Base-by-base conservation (phyloP, 2,888 invertebrate genomes). In the Calameuta filiformis region DNA sequence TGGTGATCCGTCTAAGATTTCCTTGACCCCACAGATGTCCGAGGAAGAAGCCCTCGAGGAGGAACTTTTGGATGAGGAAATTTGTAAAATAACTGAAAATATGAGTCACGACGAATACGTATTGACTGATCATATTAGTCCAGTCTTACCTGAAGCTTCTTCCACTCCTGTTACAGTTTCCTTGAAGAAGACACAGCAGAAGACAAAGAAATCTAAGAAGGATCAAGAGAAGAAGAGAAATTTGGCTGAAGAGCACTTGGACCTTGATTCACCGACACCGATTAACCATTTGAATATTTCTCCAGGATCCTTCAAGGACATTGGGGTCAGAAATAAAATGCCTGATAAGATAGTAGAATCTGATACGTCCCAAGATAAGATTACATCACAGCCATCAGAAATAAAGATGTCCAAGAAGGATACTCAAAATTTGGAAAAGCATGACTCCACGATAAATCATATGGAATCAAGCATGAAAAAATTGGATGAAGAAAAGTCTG, bases 61-160 rank as follows among this genome's bases (percentile, higher is more conserved):
- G 40, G 89, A 91, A 40, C 83, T 91, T 68, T 79, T 91, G 11
- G 91, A 91, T 75, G 91, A 91, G 71, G 91, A 91, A 75, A 91
- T 91, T 33, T 91, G 91, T 73, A 91, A 91, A 76, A 91, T 91
- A 40, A 91, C 91, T 0, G 91, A 91, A 56, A 91, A 91, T 35
- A 91, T 91, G 91, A 90, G 90, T 0, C 91, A 91, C 73, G 91
- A 91, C 15, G 91, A 91, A 69, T 91, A 91, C 73, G 91, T 91
- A 0, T 81, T 91, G 0, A 91, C 91, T 0, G 91, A 91, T 81
- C 90, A 91, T 73, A 82, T 90, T 11, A 90, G 89, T 78, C 89
- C 90, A 0, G 76, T 86, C 6, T 79, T 80, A 1, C 86, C 87
- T 0, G 87, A 87, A 69, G 82, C 83, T 1, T 40, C 85, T 0